These are phyloP conservation scores for Taenaris catops DNA, from an alignment of 2,888 invertebrate species.

Conservation along the genomic window DNA sequence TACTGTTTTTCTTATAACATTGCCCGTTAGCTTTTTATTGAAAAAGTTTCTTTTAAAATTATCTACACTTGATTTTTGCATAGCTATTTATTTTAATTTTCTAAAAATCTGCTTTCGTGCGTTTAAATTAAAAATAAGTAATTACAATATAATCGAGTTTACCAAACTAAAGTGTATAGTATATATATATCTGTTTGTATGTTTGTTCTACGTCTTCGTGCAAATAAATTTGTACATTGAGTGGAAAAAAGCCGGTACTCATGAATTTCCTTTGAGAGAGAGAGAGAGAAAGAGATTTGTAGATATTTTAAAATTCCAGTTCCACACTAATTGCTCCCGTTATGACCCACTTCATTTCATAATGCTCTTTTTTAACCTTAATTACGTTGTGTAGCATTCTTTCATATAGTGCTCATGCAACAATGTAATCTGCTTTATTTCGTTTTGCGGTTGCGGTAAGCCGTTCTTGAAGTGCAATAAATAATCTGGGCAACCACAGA, in stretches of 20 bases:
- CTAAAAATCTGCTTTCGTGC: no score
- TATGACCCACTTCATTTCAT: conserved; percentile 7
- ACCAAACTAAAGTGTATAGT: no score
- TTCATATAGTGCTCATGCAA: conserved; percentile 6
- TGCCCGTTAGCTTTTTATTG: conserved; percentile 2
- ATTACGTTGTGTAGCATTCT: conserved; percentile 6
- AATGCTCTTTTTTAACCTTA: conserved; percentile 8
- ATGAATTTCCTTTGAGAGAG: no score
- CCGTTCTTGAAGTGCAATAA: conserved; percentile 6
- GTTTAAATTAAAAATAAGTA: no score
- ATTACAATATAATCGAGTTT: no score
- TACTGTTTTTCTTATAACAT: conserved; percentile 2
- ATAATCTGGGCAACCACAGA: background rate
- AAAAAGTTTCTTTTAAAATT: conserved; percentile 1
- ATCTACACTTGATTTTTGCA: background rate
- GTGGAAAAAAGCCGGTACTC: no score
- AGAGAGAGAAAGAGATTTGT: no score
- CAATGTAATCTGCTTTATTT: conserved; percentile 6
- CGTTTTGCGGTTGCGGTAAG: conserved; percentile 4
- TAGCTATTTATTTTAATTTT: no score
- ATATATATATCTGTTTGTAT: no score
- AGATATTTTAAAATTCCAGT: no score
- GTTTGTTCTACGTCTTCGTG: no score
- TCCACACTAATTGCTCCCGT: conserved; percentile 7
- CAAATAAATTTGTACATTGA: no score